Base-by-base conservation (phyloP, 2,113 vertebrate species). In the Eptesicus fuscus region DNA sequence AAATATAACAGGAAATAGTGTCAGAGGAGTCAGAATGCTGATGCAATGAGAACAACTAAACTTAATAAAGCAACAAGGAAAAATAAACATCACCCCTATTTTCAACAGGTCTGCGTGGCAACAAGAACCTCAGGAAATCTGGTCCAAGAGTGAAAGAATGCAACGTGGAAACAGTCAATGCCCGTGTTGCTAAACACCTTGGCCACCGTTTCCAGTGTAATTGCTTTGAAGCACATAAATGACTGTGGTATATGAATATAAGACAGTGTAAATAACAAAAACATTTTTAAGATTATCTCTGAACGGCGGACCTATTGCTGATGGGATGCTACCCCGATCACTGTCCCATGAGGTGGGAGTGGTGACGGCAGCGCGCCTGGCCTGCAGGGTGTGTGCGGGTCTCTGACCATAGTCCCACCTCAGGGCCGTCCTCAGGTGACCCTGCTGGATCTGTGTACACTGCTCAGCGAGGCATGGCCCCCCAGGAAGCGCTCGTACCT, bases 401-500 rank as follows among this genome's bases (percentile, higher is more conserved):
- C n/a, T 35, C n/a, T 4, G 16, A 16, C 0, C 4, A 5, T 0
- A 17, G 82, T 12, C 16, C 2, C 5, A 30, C 5, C 32, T 28
- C 22, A n/a, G n/a, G n/a, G n/a, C n/a, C n/a, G n/a, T n/a, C n/a
- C n/a, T n/a, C n/a, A 17, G 47, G 6, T 0, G 14, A 5, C 32
- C 18, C 25, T 22, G 49, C 0, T 9, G 28, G 7, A 7, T 0
- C 10, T 25, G 35, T 2, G 3, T 5, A 3, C 44, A 5, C 30
- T 0, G 0, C 1, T 6, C 8, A 0, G 77, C 0, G 40, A 51
- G 79, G 61, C n/a, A 5, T 4, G 1, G 59, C 10, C 28, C 1
- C 49, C 53, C 63, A 0, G 0, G 0, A 7, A 53, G 44, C 23
- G 14, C 44, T 67, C 10, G 16, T 97, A 99, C 99, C 99, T 99